phyloP scores from a whole-genome alignment of 92 coral and sea anemone species.

The Parazoanthus swiftii region DNA sequence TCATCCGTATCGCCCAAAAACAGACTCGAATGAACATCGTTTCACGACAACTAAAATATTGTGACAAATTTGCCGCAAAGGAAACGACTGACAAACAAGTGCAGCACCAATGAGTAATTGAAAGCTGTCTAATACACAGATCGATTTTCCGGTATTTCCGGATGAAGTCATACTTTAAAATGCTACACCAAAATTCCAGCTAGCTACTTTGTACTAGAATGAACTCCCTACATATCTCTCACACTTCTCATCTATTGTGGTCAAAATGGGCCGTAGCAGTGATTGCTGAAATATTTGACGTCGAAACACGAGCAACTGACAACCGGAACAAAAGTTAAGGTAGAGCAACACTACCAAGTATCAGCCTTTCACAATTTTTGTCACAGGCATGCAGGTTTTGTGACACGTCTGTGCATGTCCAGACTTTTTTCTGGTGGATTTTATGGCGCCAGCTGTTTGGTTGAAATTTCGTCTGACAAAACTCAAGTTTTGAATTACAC shows the following conservation, averaged over 20 bases:
- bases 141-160: conserved; percentile 68
- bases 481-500: conserved; percentile 32
- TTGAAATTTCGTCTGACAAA: conserved; percentile 27
- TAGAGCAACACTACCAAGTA: not conserved
- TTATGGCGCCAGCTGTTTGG: conserved; percentile 24
- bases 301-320: not conserved
- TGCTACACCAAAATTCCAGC: conserved; percentile 26
- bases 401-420: conserved; percentile 47
- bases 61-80: conserved; percentile 38
- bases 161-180: conserved; percentile 56
- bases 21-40: not conserved
- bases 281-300: conserved; percentile 10
- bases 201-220: not conserved
- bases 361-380: conserved; percentile 15
- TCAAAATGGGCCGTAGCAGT: conserved; percentile 13
- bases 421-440: not conserved
- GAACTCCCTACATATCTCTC: not conserved
- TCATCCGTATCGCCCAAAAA: not conserved
- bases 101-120: conserved; percentile 31
- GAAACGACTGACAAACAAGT: conserved; percentile 30
- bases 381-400: conserved; percentile 19
- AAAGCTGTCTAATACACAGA: conserved; percentile 46
- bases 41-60: not conserved
- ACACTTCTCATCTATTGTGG: conserved; percentile 24
- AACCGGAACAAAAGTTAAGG: conserved; percentile 21